Percentiles rank a stretch among this genome's conserved stretches.
phyloP scores from a whole-genome alignment of 2,797 vertebrate genomes.

The Enteromius radiatus region DNA sequence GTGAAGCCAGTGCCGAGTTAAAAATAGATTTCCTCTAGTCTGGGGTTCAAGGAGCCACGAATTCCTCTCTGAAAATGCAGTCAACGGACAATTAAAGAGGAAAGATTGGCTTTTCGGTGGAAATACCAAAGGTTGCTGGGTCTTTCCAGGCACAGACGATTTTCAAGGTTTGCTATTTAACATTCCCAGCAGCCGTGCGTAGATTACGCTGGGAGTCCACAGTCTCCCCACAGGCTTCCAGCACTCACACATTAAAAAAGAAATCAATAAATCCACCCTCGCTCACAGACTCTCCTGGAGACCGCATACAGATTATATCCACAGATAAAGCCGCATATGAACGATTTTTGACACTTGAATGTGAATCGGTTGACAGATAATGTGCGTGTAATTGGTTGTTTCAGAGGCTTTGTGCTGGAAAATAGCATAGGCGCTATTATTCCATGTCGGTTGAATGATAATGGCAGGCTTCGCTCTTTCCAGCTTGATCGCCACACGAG shows the following conservation, averaged over 20 bases:
- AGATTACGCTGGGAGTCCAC: slow-evolving; percentile 63
- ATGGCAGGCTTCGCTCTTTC: slow-evolving; percentile 47
- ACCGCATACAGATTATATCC: slow-evolving; percentile 45
- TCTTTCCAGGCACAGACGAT: slow-evolving; percentile 43
- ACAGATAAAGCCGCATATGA: slow-evolving; percentile 31
- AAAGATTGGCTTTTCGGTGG: slow-evolving; percentile 56
- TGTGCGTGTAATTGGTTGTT: slow-evolving; percentile 55
- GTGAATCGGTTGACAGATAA: slow-evolving; percentile 35
- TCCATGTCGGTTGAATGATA: slow-evolving; percentile 45
- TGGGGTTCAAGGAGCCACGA: slow-evolving; percentile 54
- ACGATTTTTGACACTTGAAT: slow-evolving; percentile 47
- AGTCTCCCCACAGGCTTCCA: slow-evolving; percentile 58
- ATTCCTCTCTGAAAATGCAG: slow-evolving; percentile 47
- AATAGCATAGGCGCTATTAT: slow-evolving; percentile 43
- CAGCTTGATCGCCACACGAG: slow-evolving; percentile 15
- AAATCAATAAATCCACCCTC: slow-evolving; percentile 70
- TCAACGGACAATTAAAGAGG: slow-evolving; percentile 60
- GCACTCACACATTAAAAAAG: slow-evolving; percentile 64
- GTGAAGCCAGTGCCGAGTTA: slow-evolving; percentile 60
- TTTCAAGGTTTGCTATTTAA: slow-evolving; percentile 60
- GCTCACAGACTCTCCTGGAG: slow-evolving; percentile 30
- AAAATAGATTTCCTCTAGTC: slow-evolving; percentile 63
- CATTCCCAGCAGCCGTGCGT: slow-evolving; percentile 58
- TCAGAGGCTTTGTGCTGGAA: slow-evolving; percentile 53
- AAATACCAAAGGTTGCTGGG: slow-evolving; percentile 62